Evolutionary conservation across 1,140 invertebrate species (phyloP).

Genomic region (Plodia interpunctella): DNA sequence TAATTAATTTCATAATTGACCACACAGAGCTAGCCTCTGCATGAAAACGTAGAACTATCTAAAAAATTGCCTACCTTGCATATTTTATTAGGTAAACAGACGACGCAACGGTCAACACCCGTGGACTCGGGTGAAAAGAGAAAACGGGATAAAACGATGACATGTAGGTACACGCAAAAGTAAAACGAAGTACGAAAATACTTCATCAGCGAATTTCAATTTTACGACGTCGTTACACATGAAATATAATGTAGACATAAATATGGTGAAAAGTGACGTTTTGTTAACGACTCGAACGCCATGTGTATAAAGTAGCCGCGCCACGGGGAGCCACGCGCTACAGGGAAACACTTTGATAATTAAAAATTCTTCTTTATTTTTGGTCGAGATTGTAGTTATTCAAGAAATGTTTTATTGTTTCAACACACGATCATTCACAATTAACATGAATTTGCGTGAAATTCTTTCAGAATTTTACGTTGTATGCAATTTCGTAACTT

Average conservation of each 20-base stretch:
- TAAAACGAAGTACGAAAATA: conserved; percentile 10
- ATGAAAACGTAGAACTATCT: too few species aligned
- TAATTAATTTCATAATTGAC: too few species aligned
- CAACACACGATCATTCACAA: conserved; percentile 40
- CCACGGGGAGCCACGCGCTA: conserved; percentile 44
- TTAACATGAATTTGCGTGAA: conserved; percentile 25
- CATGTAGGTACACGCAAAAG: conserved; percentile 7
- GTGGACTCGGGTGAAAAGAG: background rate
- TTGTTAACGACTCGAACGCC: conserved; percentile 61
- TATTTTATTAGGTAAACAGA: background rate
- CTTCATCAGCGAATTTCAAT: conserved; percentile 38
- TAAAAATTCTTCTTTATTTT: conserved; percentile 64
- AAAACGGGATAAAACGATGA: background rate
- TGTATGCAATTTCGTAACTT: background rate
- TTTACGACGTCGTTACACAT: conserved; percentile 61
- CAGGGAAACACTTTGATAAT: conserved; percentile 53
- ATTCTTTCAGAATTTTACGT: conserved; percentile 14
- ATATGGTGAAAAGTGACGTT: conserved; percentile 72
- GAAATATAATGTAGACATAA: conserved; percentile 73
- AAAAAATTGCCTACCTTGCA: too few species aligned
- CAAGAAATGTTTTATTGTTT: conserved; percentile 57
- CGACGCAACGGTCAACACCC: background rate
- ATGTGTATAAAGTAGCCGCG: conserved; percentile 62
- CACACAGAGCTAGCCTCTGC: too few species aligned
- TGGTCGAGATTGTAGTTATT: conserved; percentile 50